Conservation (phyloP, 2,888 invertebrate species). For the Eilema griseolum region DNA sequence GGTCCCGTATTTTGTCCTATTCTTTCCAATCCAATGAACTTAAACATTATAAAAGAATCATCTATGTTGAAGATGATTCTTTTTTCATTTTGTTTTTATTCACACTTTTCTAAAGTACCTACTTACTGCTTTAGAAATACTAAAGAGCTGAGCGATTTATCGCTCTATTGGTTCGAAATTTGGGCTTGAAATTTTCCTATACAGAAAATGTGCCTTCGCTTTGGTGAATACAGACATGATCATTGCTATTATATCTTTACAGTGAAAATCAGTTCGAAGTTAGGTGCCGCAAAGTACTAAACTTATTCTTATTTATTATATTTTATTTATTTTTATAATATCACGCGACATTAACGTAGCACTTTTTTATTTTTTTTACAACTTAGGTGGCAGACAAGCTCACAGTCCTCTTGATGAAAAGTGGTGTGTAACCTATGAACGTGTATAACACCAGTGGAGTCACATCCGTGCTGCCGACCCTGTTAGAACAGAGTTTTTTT, state of each 20-base stretch:
- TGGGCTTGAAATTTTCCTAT: not conserved
- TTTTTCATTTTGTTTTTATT: not conserved
- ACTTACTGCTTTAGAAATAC: not conserved
- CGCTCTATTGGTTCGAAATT: not conserved
- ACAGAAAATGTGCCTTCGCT: not conserved
- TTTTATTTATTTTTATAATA: too few species aligned
- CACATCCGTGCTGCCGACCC: too few species aligned
- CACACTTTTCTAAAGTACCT: not conserved
- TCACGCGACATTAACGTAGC: not conserved
- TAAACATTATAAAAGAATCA: not conserved
- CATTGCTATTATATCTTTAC: not conserved
- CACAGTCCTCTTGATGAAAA: too few species aligned
- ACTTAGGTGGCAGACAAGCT: too few species aligned
- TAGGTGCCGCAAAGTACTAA: too few species aligned
- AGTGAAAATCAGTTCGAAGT: too few species aligned
- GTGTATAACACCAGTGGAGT: too few species aligned
- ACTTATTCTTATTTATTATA: too few species aligned
- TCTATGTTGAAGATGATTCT: too few species aligned
- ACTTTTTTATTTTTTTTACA: too few species aligned
- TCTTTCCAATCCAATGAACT: not conserved
- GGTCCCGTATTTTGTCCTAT: not conserved
- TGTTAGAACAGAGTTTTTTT: too few species aligned
- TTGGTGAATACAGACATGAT: not conserved
- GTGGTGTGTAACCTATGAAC: too few species aligned
- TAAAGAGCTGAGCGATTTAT: not conserved